Percentiles rank a stretch among this genome's conserved stretches.
Evolutionary conservation across 2,113 vertebrate genomes (phyloP).

Genomic region (Chaetodon auriga): DNA sequence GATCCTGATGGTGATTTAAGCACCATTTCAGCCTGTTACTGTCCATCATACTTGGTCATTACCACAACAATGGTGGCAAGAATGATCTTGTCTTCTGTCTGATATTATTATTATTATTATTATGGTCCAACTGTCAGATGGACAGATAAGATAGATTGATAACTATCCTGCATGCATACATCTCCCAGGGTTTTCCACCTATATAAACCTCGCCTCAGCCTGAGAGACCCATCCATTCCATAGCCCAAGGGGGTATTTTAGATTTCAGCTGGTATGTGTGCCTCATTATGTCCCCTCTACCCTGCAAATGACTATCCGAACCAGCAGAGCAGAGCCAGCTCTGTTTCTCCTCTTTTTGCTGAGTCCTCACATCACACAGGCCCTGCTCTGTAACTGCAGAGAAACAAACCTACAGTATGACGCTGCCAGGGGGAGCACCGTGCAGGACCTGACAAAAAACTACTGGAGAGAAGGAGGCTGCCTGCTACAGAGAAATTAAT

Average conservation of each 20-base stretch:
- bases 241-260: not conserved
- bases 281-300: not conserved
- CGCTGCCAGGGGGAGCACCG: constrained; percentile 26
- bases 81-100: not conserved
- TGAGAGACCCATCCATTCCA: not conserved
- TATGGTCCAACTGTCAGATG: not conserved
- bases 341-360: constrained; percentile 72
- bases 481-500: constrained; percentile 41
- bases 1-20: not conserved
- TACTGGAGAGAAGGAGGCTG: constrained; percentile 23
- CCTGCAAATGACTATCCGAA: constrained; percentile 1
- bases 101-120: not conserved
- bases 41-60: not conserved
- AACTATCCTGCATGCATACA: not conserved
- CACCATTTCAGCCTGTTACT: not conserved
- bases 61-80: not conserved
- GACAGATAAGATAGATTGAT: not conserved
- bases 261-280: not conserved
- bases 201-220: not conserved
- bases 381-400: constrained; percentile 62
- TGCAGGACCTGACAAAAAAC: constrained; percentile 46
- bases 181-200: not conserved
- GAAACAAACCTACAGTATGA: constrained; percentile 55
- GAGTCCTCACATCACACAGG: constrained; percentile 74
- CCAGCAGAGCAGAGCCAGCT: constrained; percentile 33